phyloP scores from a whole-genome alignment of 2,888 invertebrate species.

The Holacanthella duospinosa region DNA sequence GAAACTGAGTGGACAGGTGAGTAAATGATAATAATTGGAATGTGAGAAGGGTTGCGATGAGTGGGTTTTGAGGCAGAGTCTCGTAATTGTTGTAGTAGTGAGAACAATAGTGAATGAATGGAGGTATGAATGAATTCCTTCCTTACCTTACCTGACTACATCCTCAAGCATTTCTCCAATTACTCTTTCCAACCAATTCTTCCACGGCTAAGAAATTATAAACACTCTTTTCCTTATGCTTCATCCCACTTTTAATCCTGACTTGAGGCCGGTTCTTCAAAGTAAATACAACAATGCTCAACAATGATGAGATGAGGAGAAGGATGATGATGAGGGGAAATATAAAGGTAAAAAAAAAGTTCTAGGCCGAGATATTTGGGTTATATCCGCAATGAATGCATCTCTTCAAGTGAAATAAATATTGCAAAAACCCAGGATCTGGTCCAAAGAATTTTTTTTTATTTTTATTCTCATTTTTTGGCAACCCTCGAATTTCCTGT shows the following conservation, averaged over 20 bases:
- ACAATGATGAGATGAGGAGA: constrained; percentile 5
- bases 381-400: constrained; percentile 38
- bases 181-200: background rate
- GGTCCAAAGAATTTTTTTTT: too few species aligned
- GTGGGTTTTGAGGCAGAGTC: background rate
- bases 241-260: background rate
- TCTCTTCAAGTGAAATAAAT: constrained; percentile 14
- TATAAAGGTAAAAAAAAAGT: too few species aligned
- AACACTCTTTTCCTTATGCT: background rate
- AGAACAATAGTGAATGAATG: background rate
- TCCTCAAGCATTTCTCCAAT: background rate
- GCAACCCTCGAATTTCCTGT: too few species aligned
- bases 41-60: background rate
- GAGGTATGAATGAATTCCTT: background rate
- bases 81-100: background rate
- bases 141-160: background rate
- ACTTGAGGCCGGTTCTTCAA: background rate
- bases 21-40: background rate
- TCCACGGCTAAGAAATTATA: background rate
- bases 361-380: constrained; percentile 36
- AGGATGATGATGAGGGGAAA: too few species aligned
- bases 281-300: background rate
- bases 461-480: too few species aligned
- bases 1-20: background rate
- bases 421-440: constrained; percentile 12